Evolutionary conservation across 2,888 invertebrate genomes (phyloP), one percentile per base, ranked within the genome.

Genomic region (Ennomos erosarius): DNA sequence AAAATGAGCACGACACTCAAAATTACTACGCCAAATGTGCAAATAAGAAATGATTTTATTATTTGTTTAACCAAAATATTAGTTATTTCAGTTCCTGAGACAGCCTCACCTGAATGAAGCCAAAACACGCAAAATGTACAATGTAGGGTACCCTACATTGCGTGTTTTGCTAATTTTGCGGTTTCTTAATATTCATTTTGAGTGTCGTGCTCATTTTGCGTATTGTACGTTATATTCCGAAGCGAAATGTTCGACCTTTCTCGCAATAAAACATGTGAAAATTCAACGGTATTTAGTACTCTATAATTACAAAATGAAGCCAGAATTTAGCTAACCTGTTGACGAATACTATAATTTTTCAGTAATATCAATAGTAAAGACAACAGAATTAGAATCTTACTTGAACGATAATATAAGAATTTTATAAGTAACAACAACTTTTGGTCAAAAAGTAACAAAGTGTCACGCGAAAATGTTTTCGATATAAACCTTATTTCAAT

Each of bases 281-380:
- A 67, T 65, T 67, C 64, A 65, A 62, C 62, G 50, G 55, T 50
- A 36, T 43, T 43, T 47, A 62, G 57, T 52, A 57, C 35, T 53
- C 12, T 58, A 62, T 55, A 59, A 53, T 55, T 63, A 55, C 58
- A 59, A 55, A 59, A 55, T 61, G 56, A 61, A 55, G 57, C 61
- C 62, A 59, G 59, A 50, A 49, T 59, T 58, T 53, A 60, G 58
- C 57, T 66, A 62, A 48, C 55, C 70, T 70, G 74, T 76, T 79
- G 76, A 73, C 68, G 55, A 75, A 64, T 70, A 76, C 78, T 81
- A 80, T 80, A 68, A 55, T 71, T 65, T 40, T 60, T 59, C 52
- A 52, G 55, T 58, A 67, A 63, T 59, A 52, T 55, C 64, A 78
- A 79, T 78, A 81, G 79, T 74, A 78, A 70, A 68, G 65, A 76